Evolutionary conservation across 2,797 vertebrate species (phyloP), one percentile per base, ranked within the genome.

Genomic region (Mus spretus): DNA sequence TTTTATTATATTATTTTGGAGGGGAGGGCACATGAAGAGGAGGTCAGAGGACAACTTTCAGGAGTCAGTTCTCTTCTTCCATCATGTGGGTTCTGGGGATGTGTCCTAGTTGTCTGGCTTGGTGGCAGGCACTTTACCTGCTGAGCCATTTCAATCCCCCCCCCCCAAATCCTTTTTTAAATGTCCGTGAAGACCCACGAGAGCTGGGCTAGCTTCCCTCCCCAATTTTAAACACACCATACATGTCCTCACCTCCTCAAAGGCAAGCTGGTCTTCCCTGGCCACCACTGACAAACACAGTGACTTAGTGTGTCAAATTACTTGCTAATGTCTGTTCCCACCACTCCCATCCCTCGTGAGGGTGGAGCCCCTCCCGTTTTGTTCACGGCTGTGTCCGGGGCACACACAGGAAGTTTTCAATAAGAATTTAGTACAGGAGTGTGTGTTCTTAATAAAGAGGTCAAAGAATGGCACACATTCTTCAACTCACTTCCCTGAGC

Each of bases 111-210:
- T 85, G 17, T 50, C 61, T 50, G 44, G 44, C 40, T 85, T 85
- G 28, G 61, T 12, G 20, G 40, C 28, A 34, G 40, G 28, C 3
- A 20, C 40, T 65, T 84, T 34, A 50, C 44, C 44, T 4, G 5
- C 44, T 22, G 31, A 85, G 61, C 61, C 44, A 50, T n/a, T 65
- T 34, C 82, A 85, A 17, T 1, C 11, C 40, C 19, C 65, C 65
- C 47, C 63, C 47, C 63, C 75, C 87, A 63, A 83, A 28, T 90
- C 81, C 82, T 84, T 91, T 88, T 47, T n/a, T 11, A 63, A 93
- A 47, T 50, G 81, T 7, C 53, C 59, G 53, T 0, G 19, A 59
- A 37, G 20, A 53, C 28, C 47, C 75, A 6, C 14, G 24, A 55
- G 47, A 74, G 80, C 65, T 70, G 17, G 53, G 6, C 84, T 12